Conservation (phyloP, 2,888 invertebrate species). For the Philaethria dido region DNA sequence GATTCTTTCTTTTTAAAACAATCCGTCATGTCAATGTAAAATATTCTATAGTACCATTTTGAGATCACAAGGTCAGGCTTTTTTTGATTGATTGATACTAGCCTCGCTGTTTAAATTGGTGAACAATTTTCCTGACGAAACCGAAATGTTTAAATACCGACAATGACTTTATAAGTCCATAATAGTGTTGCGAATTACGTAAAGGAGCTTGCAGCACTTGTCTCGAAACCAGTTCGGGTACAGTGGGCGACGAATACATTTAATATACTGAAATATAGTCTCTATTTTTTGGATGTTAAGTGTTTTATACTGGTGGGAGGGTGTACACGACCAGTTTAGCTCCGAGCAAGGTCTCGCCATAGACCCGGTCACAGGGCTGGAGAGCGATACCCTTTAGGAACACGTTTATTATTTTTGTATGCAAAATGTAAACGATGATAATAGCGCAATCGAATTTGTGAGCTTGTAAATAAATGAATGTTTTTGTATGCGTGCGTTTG, state of each 20-base stretch:
- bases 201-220: conserved; percentile 57
- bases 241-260: conserved; percentile 39
- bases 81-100: conserved; percentile 21
- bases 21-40: conserved; percentile 25
- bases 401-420: conserved; percentile 49
- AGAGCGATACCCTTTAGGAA: conserved; percentile 50
- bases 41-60: conserved; percentile 27
- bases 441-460: conserved; percentile 39
- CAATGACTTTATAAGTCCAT: conserved; percentile 46
- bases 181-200: conserved; percentile 63
- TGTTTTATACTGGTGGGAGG: conserved; percentile 1
- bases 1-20: conserved; percentile 19
- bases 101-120: conserved; percentile 23
- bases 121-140: conserved; percentile 35
- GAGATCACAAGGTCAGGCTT: conserved; percentile 21
- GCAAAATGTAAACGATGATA: conserved; percentile 42
- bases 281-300: conserved; percentile 21
- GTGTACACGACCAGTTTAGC: conserved; percentile 62
- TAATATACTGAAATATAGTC: conserved; percentile 18
- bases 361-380: conserved; percentile 50
- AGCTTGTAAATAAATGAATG: conserved; percentile 33
- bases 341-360: conserved; percentile 73
- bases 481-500: conserved; percentile 7
- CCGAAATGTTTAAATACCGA: conserved; percentile 36
- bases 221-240: conserved; percentile 56